These are phyloP conservation scores for Poecilia latipinna DNA, from an alignment of 2,113 vertebrate species.

Conservation along the genomic window DNA sequence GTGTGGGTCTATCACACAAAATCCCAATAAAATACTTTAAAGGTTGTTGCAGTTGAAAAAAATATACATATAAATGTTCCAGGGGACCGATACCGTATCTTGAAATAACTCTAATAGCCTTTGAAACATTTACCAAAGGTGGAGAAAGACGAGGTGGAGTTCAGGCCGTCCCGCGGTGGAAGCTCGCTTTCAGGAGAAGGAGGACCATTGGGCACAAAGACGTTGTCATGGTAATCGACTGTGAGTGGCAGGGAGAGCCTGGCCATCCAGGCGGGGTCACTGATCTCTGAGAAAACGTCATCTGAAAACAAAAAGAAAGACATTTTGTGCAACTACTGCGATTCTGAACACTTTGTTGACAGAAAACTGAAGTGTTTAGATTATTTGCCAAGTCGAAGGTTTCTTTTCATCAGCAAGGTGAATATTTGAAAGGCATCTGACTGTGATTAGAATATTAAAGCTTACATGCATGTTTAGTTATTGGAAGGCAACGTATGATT, in stretches of 20 bases:
- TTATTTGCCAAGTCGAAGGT: background rate
- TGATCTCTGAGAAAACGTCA: slow-evolving; percentile 79
- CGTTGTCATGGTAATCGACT: slow-evolving; percentile 90
- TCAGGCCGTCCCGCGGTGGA: slow-evolving; percentile 48
- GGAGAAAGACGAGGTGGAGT: slow-evolving; percentile 85
- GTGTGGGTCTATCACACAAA: background rate
- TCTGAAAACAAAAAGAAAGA: slow-evolving; percentile 53
- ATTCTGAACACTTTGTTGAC: background rate
- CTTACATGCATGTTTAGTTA: background rate
- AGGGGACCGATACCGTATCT: background rate
- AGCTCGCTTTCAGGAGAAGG: slow-evolving; percentile 61
- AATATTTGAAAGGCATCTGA: background rate
- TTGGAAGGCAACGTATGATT: background rate
- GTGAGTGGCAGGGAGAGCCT: slow-evolving; percentile 87
- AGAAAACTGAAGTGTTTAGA: background rate
- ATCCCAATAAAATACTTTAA: background rate
- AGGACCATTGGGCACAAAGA: slow-evolving; percentile 81
- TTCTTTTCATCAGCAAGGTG: background rate
- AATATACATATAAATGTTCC: background rate
- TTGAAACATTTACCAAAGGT: slow-evolving; percentile 83
- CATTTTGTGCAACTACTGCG: background rate
- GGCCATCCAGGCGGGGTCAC: slow-evolving; percentile 88
- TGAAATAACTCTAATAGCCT: background rate
- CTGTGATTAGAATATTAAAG: background rate
- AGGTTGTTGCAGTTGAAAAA: background rate